Base-by-base conservation (phyloP, 1,140 invertebrate species). In the Drosophila kohkoa region DNA sequence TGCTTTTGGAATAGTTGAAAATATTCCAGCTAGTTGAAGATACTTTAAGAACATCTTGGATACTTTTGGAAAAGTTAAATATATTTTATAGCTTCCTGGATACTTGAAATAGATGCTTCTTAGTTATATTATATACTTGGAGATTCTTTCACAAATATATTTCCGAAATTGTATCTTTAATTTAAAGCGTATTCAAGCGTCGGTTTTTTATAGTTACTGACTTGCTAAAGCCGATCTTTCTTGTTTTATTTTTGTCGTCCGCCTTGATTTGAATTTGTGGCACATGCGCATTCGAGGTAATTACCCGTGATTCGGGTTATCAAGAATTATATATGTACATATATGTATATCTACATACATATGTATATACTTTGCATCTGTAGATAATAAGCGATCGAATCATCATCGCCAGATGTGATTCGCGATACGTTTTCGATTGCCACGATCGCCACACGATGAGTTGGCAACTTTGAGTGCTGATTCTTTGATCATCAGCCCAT, bases 301-400 rank as follows among this genome's bases (percentile, higher is more conserved):
- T 88, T 82, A 77, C 79, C 83, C 62, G 76, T 79, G 88, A 87
- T 87, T 87, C 83, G 82, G 79, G 82, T 79, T 87, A 77, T 79
- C 77, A 65, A 54, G 5, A 38, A 38, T n/a, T 43, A 51, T 35
- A 55, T 10, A 15, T 1, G 20, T 30, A 28, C 25, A 28, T 30
- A 52, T 30, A 52, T 2, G n/a, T 30, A 30, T 52, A n/a, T 30
- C 5, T 30, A n/a, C 5, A 52, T 32, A 32, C 2, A 32, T 32
- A 32, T 8, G 3, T 32, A 32, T 32, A 32, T 32, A 6, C 5
- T 35, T 5, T 51, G 25, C 32, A 54, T 54, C 10, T 38, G 7
- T 15, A 32, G 51, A 32, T 57, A 25, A 35, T 41, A 7, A 41
- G 10, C 11, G 11, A 58, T n/a, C 38, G 55, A 58, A 10, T 58